Evolutionary conservation across 2,888 invertebrate species (phyloP).

Genomic region (Drosophila seclusa): DNA sequence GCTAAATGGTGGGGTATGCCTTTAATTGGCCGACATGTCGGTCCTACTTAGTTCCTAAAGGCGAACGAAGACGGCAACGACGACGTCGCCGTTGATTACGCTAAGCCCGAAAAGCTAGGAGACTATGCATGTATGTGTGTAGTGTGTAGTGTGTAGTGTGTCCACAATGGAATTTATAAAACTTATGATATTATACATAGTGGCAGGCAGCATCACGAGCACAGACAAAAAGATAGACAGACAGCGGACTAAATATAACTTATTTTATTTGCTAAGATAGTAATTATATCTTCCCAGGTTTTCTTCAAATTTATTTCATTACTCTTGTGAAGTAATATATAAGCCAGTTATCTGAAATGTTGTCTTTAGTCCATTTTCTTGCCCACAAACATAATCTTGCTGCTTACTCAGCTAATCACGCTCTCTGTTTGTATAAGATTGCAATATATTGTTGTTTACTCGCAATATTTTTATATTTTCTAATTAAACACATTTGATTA

Average conservation of each 20-base stretch:
- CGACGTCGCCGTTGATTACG: constrained; percentile 59
- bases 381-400: not conserved
- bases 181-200: constrained; percentile 64
- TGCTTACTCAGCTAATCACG: not conserved
- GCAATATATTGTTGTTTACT: not conserved
- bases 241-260: not conserved
- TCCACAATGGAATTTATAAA: constrained; percentile 76
- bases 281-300: not conserved
- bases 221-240: not conserved
- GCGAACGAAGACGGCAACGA: constrained; percentile 11
- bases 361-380: not conserved
- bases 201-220: constrained; percentile 13
- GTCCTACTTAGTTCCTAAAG: constrained; percentile 47
- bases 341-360: not conserved
- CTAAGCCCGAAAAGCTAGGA: constrained; percentile 36
- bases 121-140: constrained; percentile 42
- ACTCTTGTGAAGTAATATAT: not conserved
- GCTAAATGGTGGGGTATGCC: constrained; percentile 76
- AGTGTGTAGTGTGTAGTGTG: constrained; percentile 8
- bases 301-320: not conserved
- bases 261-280: not conserved
- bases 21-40: constrained; percentile 81
- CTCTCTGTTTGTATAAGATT: not conserved
- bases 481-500: constrained; percentile 77
- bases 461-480: constrained; percentile 27